Conservation (phyloP, 1,140 invertebrate species). For the Belonocnema kinseyi region DNA sequence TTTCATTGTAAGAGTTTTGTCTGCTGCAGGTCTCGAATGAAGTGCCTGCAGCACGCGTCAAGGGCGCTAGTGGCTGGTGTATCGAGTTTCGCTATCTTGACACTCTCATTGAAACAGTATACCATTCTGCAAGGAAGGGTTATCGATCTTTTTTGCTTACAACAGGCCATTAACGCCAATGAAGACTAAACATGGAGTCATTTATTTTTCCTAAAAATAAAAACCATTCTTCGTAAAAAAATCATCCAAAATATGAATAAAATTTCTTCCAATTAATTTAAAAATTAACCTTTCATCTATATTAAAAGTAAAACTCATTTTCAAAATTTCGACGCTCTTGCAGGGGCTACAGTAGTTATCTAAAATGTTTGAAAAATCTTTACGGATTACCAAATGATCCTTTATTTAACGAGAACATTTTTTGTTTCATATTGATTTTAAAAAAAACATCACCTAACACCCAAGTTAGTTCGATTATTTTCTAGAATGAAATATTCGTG, state of each 20-base stretch:
- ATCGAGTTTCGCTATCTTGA: constrained; percentile 47
- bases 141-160: constrained; percentile 42
- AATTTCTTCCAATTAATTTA: neutral
- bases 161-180: constrained; percentile 44
- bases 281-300: no score
- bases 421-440: no score
- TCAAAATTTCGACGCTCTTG: no score
- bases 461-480: no score
- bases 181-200: neutral
- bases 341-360: no score
- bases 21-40: constrained; percentile 44
- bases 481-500: no score
- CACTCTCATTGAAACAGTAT: constrained; percentile 49
- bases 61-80: constrained; percentile 30
- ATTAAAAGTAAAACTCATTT: no score
- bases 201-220: neutral
- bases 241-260: neutral
- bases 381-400: no score
- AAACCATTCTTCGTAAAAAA: constrained; percentile 12
- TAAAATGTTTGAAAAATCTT: no score
- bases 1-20: constrained; percentile 41
- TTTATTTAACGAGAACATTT: no score
- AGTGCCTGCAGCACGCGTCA: constrained; percentile 38
- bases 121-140: constrained; percentile 33
- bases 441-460: no score